These are phyloP conservation scores for Galbula dea DNA, from an alignment of 2,113 vertebrate genomes.

Conservation along the genomic window DNA sequence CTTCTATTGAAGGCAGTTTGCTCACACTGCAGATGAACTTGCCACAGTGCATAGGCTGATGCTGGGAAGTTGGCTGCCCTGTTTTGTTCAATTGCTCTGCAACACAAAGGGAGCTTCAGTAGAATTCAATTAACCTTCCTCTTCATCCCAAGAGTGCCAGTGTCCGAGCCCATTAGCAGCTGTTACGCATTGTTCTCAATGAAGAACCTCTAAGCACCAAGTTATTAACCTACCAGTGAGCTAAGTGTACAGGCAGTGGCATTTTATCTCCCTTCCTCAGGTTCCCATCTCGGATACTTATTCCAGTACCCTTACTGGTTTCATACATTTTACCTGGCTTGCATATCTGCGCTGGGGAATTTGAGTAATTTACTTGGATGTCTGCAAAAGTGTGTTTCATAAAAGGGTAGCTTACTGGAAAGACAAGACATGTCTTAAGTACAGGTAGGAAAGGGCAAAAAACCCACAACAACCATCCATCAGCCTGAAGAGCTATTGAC, in stretches of 20 bases:
- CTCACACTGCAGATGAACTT: background rate
- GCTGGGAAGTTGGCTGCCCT: background rate
- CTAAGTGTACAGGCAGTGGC: background rate
- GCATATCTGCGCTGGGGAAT: background rate
- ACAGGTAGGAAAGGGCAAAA: background rate
- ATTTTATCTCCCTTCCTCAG: background rate
- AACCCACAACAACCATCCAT: too few relatives aligned
- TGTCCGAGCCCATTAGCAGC: background rate
- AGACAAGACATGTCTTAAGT: background rate
- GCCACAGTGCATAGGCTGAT: background rate
- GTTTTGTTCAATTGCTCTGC: background rate
- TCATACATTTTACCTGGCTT: background rate
- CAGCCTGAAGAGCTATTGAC: background rate
- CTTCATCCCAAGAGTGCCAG: background rate
- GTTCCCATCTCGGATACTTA: background rate
- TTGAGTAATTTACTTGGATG: background rate
- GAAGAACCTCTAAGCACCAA: background rate
- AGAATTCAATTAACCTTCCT: conserved; percentile 38
- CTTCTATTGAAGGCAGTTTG: background rate
- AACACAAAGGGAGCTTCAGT: conserved; percentile 1
- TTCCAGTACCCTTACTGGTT: background rate
- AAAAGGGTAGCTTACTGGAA: background rate
- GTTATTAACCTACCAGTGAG: conserved; percentile 34
- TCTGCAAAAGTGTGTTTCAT: background rate
- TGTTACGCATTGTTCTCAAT: conserved; percentile 1